Percentiles rank a stretch among this genome's conserved stretches.
Conservation (phyloP, 2,113 vertebrate genomes). For the Oophaga pumilio region DNA sequence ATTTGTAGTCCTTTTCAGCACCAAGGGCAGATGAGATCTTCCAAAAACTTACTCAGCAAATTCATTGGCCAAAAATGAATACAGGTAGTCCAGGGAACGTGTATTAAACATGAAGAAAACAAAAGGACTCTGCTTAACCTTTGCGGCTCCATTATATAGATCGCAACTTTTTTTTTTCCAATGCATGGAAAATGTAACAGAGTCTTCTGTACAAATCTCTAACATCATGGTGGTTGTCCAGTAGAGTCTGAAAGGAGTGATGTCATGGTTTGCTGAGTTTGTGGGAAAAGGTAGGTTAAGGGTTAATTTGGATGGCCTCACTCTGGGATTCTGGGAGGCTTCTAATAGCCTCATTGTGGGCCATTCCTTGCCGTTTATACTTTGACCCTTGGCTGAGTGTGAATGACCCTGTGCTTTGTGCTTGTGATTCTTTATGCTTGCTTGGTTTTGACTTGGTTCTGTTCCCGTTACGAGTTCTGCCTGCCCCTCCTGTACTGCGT, state of each 20-base stretch:
- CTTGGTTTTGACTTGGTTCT: too few species aligned
- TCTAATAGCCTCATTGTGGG: too few species aligned
- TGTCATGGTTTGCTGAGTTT: too few species aligned
- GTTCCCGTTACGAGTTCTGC: too few species aligned
- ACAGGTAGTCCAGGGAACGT: constrained; percentile 54
- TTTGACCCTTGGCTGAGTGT: too few species aligned
- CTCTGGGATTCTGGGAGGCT: too few species aligned
- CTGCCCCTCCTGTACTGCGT: too few species aligned
- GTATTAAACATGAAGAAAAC: constrained; percentile 45
- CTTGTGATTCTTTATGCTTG: too few species aligned
- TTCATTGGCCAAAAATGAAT: constrained; percentile 50
- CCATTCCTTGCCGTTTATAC: too few species aligned
- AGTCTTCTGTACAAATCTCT: not conserved
- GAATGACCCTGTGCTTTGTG: too few species aligned
- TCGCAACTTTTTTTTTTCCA: not conserved
- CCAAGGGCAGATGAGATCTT: constrained; percentile 37
- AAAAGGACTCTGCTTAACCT: constrained; percentile 13
- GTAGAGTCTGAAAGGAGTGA: not conserved
- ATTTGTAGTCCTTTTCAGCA: constrained; percentile 51
- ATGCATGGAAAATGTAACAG: not conserved
- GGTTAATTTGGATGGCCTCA: too few species aligned
- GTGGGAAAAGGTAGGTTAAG: too few species aligned
- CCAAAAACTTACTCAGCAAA: constrained; percentile 57
- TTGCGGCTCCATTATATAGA: not conserved
- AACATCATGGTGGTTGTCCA: not conserved